Base-by-base conservation (phyloP, 1,140 invertebrate genomes). In the Diachasmimorpha longicaudata region DNA sequence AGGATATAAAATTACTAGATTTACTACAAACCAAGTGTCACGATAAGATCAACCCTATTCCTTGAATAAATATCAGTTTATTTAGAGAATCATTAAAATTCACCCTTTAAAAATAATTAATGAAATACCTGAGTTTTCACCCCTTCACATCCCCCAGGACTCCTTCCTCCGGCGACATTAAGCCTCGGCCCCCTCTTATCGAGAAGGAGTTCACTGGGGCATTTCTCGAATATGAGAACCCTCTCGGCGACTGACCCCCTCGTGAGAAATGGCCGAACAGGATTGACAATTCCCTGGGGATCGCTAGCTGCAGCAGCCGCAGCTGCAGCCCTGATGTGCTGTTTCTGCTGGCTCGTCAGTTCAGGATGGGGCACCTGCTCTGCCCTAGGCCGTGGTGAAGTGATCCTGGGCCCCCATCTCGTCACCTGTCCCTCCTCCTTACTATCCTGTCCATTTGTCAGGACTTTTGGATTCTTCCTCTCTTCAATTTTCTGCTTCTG, bases 191-290 rank as follows among this genome's bases (percentile, higher is more conserved):
- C 92, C 39, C 93, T 87, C 83, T 94, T 95, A 77, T 94, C 93
- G 77, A 95, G 83, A 78, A 94, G 86, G 76, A 94, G 83, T 86
- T 95, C 94, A 82, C 94, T 95, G 0, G 96, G 96, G 83, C 96
- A 96, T 85, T 95, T 93, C 85, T 98, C 96, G 85, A 97, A 98
- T 81, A 97, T 95, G 69, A 97, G 90, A 37, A 97, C 96, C 37
- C 96, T 89, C 83, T 97, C 96, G 3, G 96, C 96, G 0, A 98
- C 96, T 0, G 96, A 97, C 4, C 96, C 96, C 77, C 96, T 91
- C 3, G 96, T 96, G 13, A 97, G 89, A 84, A 97, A 96, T 1
- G 95, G 95, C 73, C 95, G 89, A n/a, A 96, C 93, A 0, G 94
- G 94, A 86, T 93, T 91, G 23, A 66, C 52, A 71, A 46, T 71